Conservation (phyloP, 92 coral and sea anemone species). For the Epizoanthus illoricatus region DNA sequence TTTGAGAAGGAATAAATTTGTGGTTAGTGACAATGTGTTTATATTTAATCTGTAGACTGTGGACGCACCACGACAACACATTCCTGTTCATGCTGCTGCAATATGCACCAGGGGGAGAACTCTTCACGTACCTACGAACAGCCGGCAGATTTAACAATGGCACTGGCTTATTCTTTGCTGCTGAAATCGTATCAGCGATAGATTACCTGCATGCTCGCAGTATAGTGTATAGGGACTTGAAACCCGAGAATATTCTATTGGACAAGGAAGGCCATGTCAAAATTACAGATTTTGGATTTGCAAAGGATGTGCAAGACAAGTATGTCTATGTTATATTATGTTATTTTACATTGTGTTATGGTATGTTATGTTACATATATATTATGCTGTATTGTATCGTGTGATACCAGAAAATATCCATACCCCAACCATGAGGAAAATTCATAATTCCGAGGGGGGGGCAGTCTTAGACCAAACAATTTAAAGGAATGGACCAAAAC, state of each 20-base stretch:
- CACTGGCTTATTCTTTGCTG: constrained; percentile 92
- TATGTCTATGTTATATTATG: constrained; percentile 41
- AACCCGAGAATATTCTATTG: constrained; percentile 93
- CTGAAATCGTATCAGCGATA: constrained; percentile 95
- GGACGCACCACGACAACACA: constrained; percentile 96
- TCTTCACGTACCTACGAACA: constrained; percentile 92
- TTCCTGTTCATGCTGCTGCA: constrained; percentile 96
- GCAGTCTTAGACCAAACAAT: no score
- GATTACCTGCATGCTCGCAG: constrained; percentile 84
- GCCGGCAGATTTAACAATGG: constrained; percentile 98
- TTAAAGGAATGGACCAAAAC: no score
- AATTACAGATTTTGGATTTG: constrained; percentile 99
- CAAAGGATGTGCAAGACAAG: constrained; percentile 98
- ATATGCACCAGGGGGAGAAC: constrained; percentile 97
- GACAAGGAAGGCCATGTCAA: constrained; percentile 97
- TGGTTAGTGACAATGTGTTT: constrained; percentile 8
- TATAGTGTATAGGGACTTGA: constrained; percentile 95
- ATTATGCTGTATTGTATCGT: not conserved
- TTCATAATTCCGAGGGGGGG: no score
- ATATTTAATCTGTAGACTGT: constrained; percentile 57
- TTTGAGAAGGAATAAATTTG: not conserved
- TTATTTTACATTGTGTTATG: not conserved
- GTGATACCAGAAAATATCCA: not conserved
- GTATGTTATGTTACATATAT: no score
- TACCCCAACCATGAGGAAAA: no score